Evolutionary conservation across 2,888 invertebrate genomes (phyloP), one percentile per base, ranked within the genome.

Genomic region (Aplocera efformata): DNA sequence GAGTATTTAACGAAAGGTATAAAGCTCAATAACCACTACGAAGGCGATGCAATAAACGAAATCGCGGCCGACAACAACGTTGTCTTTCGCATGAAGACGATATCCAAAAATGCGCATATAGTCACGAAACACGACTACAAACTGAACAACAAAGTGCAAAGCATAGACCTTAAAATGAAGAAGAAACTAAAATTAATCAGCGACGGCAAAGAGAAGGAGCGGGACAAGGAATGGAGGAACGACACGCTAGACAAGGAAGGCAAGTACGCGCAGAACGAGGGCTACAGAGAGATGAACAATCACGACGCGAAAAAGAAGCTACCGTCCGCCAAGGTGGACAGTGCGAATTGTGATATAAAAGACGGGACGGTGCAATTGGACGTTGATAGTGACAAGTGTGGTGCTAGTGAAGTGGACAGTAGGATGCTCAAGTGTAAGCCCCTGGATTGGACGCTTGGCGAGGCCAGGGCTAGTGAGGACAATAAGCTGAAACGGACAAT

Each of bases 171-270:
- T 32, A 84, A 88, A 66, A 60, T 77, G 53, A 88, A 85, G 58
- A 89, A 86, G 62, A 86, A 83, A 53, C 66, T 74, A 43, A 88
- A 85, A 58, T 65, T 79, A 48, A 66, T 79, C 53, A 65, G 60
- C 47, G 80, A 81, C 35, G 71, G 72, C 8, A 81, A 76, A 37
- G 79, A 81, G 45, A 77, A 81, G 52, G 77, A 86, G 52, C 63
- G 79, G 39, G 82, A 83, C 52, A 90, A 90, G 65, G 91, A 91
- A 58, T 90, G 90, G 75, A 84, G 90, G 63, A 91, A 90, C 66
- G 90, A 91, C 60, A 68, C 85, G 50, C 72, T 89, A 51, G 88
- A 90, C 42, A 89, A 89, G 39, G 90, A 91, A 44, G 90, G 90
- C 28, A 83, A 85, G 45, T 86, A 88, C 58, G 84, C 84, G 42